Conservation (phyloP, 2,888 invertebrate species). For the Scaptomyza tumidula region DNA sequence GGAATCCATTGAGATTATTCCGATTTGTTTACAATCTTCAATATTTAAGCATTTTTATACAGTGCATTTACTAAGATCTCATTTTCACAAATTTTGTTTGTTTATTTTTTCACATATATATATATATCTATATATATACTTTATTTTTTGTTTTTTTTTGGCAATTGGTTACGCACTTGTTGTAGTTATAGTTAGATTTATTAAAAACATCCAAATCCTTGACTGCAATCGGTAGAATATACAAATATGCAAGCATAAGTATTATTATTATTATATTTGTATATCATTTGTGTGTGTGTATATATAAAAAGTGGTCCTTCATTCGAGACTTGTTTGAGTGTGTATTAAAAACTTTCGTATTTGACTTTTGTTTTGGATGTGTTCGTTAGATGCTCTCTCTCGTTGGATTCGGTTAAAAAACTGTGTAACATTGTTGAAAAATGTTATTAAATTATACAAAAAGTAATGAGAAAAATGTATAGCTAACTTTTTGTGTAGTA, state of each 20-base stretch:
- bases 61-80: constrained; percentile 44
- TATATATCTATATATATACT: constrained; percentile 4
- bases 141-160: constrained; percentile 47
- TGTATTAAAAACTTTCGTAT: constrained; percentile 62
- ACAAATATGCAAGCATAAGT: constrained; percentile 46
- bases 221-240: constrained; percentile 70
- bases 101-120: constrained; percentile 5
- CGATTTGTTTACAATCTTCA: constrained; percentile 42
- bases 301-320: constrained; percentile 78
- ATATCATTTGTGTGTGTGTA: constrained; percentile 30
- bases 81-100: neutral
- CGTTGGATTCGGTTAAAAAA: constrained; percentile 52
- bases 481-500: constrained; percentile 18
- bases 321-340: constrained; percentile 72
- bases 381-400: constrained; percentile 29
- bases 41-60: constrained; percentile 49
- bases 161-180: constrained; percentile 74
- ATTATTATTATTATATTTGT: constrained; percentile 21
- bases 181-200: constrained; percentile 32
- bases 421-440: constrained; percentile 39
- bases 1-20: constrained; percentile 55
- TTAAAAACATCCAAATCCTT: constrained; percentile 76
- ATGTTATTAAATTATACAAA: constrained; percentile 42
- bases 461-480: constrained; percentile 38
- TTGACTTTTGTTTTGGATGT: neutral